phyloP scores from a whole-genome alignment of 30 jellyfish, hydroid and myxozoan species.

The Aurelia aurita complex sp. Pacific region DNA sequence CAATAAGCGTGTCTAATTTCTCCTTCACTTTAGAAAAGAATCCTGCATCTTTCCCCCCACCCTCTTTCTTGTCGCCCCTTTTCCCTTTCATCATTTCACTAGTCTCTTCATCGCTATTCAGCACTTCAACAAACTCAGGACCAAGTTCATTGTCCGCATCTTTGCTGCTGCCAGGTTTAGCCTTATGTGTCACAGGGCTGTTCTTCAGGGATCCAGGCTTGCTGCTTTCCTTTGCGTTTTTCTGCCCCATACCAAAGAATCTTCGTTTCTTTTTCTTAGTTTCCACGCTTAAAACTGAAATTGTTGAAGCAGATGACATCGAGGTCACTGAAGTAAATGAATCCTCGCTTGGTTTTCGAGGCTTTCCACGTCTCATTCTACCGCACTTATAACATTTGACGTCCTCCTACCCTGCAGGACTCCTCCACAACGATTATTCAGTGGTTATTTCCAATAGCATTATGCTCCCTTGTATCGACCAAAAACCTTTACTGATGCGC shows the following conservation, averaged over 20 bases:
- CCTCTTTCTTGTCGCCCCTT: background rate
- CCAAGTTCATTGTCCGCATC: background rate
- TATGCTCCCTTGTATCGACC: too few relatives aligned
- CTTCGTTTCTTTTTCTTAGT: background rate
- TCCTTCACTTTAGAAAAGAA: background rate
- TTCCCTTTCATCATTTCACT: background rate
- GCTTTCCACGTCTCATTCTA: constrained; percentile 25
- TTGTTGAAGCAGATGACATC: constrained; percentile 15
- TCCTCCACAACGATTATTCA: too few relatives aligned
- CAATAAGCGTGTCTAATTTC: constrained; percentile 11
- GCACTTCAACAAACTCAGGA: constrained; percentile 21
- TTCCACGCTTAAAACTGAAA: constrained; percentile 2
- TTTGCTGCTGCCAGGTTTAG: background rate
- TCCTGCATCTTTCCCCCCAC: background rate
- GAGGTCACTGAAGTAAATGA: constrained; percentile 57
- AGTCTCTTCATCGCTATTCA: constrained; percentile 31
- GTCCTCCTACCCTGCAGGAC: too few relatives aligned
- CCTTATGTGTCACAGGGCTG: background rate
- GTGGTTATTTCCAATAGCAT: too few relatives aligned
- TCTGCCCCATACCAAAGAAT: constrained; percentile 2
- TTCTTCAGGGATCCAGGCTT: background rate
- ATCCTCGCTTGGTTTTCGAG: background rate
- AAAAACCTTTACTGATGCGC: too few relatives aligned
- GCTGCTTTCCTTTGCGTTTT: constrained; percentile 10
- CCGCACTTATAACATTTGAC: background rate